Evolutionary conservation across 2,113 vertebrate species (phyloP).

Genomic region (Tachuris rubrigastra): DNA sequence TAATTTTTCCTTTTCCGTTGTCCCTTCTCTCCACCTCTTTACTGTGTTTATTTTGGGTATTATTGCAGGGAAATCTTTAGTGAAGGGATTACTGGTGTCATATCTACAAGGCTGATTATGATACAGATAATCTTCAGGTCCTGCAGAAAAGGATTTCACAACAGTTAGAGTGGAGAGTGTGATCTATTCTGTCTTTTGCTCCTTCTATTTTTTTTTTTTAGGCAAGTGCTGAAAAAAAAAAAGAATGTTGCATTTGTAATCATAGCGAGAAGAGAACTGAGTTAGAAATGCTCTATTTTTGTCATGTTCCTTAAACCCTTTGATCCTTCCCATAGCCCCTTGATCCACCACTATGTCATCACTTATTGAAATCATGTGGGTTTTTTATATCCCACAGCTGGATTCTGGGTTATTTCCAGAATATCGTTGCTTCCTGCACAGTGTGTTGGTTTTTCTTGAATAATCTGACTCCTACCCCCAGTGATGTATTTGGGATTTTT

Average conservation of each 20-base stretch:
- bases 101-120: background rate
- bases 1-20: background rate
- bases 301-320: slow-evolving; percentile 32
- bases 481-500: background rate
- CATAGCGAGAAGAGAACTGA: background rate
- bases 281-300: slow-evolving; percentile 46
- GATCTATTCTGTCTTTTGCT: background rate
- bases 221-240: background rate
- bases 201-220: background rate
- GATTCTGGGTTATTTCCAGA: slow-evolving; percentile 39
- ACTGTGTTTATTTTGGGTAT: background rate
- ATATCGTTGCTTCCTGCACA: background rate
- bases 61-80: background rate
- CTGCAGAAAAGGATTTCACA: background rate
- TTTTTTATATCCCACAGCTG: background rate
- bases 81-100: background rate
- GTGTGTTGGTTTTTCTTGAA: background rate
- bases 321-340: slow-evolving; percentile 50
- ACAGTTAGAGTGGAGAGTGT: background rate
- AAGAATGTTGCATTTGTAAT: background rate
- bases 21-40: background rate
- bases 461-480: background rate
- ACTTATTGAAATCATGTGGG: background rate
- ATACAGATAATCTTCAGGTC: background rate
- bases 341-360: background rate